Evolutionary conservation across 2,888 invertebrate genomes (phyloP).

Genomic region (Troilus luridus): DNA sequence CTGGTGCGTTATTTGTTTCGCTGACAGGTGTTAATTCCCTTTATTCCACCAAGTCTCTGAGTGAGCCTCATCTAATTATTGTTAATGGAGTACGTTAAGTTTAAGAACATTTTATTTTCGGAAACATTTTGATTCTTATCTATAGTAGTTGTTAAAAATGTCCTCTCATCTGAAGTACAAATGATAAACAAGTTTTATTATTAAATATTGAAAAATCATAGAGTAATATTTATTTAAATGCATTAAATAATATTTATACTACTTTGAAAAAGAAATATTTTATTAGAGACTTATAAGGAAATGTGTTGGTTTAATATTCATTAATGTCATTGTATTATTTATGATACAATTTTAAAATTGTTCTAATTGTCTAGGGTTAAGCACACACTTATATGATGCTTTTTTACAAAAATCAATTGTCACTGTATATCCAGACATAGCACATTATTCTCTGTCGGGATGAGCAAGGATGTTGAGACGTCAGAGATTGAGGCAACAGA

Average conservation of each 20-base stretch:
- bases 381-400: background rate
- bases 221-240: too few relatives aligned
- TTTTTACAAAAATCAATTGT: background rate
- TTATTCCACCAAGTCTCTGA: conserved; percentile 18
- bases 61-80: background rate
- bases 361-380: too few relatives aligned
- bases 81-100: background rate
- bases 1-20: conserved; percentile 95
- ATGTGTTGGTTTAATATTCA: background rate
- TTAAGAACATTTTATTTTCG: background rate
- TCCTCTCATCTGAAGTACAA: background rate
- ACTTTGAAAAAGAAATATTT: too few relatives aligned
- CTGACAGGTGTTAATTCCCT: conserved; percentile 71
- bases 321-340: background rate
- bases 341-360: too few relatives aligned
- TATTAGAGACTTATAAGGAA: background rate
- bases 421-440: too few relatives aligned
- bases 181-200: background rate
- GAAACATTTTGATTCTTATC: background rate
- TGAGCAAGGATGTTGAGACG: too few relatives aligned
- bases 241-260: too few relatives aligned
- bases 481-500: too few relatives aligned
- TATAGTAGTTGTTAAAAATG: background rate
- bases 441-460: too few relatives aligned
- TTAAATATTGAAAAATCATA: too few relatives aligned